Base-by-base conservation (phyloP, 2,113 vertebrate species). In the Percina caprodes region DNA sequence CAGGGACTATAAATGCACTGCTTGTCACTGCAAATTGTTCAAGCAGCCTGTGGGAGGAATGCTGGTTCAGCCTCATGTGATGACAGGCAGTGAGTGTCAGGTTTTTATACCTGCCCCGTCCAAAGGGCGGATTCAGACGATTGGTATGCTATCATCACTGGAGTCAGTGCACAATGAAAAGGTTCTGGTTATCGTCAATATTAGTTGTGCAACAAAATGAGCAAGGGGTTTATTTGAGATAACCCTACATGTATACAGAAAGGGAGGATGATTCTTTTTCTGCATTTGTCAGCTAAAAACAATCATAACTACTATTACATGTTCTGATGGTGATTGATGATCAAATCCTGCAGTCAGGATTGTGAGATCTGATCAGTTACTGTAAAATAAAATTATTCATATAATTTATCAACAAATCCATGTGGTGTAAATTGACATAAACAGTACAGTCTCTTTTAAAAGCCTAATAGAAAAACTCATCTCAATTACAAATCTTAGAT, bases 31-130 rank as follows among this genome's bases (percentile, higher is more conserved):
- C 21, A 58, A 39, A 24, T 2, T 58, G 12, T 70, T 58, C 24
- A 66, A 61, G 66, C 9, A 23, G 49, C n/a, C 39, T 56, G 15
- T 55, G 49, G 49, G 60, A 69, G 67, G 59, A 54, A 55, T 69
- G 59, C 46, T 2, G 23, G 30, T 61, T 76, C 45, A 48, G 45
- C 24, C 52, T 48, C 55, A 69, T 86, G 69, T 85, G 51, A 63
- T 24, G 65, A 33, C 63, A 77, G 6, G 51, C 56, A 42, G 74
- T 15, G 6, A 11, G 76, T 18, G 12, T 35, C 69, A 69, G 76
- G 82, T 55, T 82, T 90, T 90, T 90, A 92, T 88, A 88, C 65
- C 39, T 45, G 33, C 67, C 39, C 14, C 21, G 67, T 10, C 26
- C 77, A 30, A 39, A 49, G 55, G 84, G 51, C 3, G 18, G 56